Base-by-base conservation (phyloP, 2,797 vertebrate species). In the Parauchenoglanis ngamensis region DNA sequence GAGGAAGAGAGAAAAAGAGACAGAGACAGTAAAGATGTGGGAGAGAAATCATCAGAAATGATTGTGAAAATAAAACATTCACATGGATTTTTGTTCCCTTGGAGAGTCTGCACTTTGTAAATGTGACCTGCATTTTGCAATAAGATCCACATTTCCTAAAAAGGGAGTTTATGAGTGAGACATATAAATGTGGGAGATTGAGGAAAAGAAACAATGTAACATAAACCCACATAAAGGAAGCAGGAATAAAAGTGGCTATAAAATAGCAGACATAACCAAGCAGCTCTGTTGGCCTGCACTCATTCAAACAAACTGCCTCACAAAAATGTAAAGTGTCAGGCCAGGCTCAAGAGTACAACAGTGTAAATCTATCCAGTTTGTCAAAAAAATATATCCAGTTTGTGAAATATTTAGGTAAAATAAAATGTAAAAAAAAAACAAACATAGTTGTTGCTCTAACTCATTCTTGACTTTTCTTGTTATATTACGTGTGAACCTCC, bases 251-350 rank as follows among this genome's bases (percentile, higher is more conserved):
- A 79, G 73, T 75, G 78, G 65, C 56, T 72, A 83, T 86, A 86
- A 83, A 86, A 49, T n/a, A 68, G 72, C 59, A 87, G 83, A 70
- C 81, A 59, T 59, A 89, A 87, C 90, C 89, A 84, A 88, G 91
- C 90, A 85, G 90, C 85, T 93, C 94, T 93, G 93, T 94, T 92
- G 46, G 49, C 5, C 44, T 63, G 46, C 83, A 84, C 84, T 75
- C 91, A 88, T 95, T 94, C 94, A 93, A 91, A 93, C 92, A 92
- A 93, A 93, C 86, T 90, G 61, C 83, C 73, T 85, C 92, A 89
- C 92, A 94, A 94, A 95, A 92, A 94, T 90, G 85, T 93, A 21
- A 73, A 83, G 67, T 59, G 87, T 65, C 89, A 91, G 92, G 85
- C 81, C 81, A 63, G 67, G 54, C 78, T 88, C 68, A 44, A 40